A percentile compares a stretch with the other conserved stretches of the same genome.
Conservation (phyloP, 2,113 vertebrate genomes). For the Datnioides undecimradiatus region DNA sequence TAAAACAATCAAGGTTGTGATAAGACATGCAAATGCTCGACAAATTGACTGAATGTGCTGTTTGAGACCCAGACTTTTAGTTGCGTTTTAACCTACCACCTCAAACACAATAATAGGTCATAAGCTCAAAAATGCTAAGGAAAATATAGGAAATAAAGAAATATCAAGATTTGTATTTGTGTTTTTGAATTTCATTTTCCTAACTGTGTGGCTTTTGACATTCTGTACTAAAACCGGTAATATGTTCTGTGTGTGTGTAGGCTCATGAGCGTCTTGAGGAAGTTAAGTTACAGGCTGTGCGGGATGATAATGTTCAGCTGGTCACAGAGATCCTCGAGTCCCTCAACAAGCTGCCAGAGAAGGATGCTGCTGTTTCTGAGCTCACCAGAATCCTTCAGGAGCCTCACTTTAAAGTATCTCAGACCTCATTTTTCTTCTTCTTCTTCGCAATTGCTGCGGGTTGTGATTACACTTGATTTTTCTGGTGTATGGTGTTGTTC, state of each 20-base stretch:
- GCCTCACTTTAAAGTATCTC: slow-evolving; percentile 94
- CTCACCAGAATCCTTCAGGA: slow-evolving; percentile 93
- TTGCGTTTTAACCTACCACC: too few relatives aligned
- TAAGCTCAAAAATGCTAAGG: too few relatives aligned
- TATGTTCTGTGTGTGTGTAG: slow-evolving; percentile 82
- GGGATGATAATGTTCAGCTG: slow-evolving; percentile 93
- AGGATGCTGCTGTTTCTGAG: slow-evolving; percentile 89
- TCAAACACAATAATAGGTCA: not conserved
- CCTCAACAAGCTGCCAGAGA: slow-evolving; percentile 86
- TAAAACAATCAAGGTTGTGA: not conserved
- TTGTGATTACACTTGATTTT: not conserved
- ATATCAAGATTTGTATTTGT: too few relatives aligned
- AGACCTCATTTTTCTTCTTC: not conserved
- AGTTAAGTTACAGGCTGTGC: slow-evolving; percentile 94
- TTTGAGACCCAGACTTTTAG: not conserved
- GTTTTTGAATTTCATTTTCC: not conserved
- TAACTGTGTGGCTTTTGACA: not conserved
- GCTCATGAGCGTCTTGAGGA: slow-evolving; percentile 96
- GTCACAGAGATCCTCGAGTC: slow-evolving; percentile 95
- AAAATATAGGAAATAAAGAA: too few relatives aligned
- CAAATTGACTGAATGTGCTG: not conserved
- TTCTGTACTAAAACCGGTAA: too few relatives aligned
- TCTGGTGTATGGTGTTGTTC: not conserved
- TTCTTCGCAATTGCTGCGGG: not conserved
- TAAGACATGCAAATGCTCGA: too few relatives aligned